Evolutionary conservation across 35 echinoderm and acorn worm genomes (phyloP), one percentile per base, ranked within the genome.

Genomic region (Nesometra sesokonis): DNA sequence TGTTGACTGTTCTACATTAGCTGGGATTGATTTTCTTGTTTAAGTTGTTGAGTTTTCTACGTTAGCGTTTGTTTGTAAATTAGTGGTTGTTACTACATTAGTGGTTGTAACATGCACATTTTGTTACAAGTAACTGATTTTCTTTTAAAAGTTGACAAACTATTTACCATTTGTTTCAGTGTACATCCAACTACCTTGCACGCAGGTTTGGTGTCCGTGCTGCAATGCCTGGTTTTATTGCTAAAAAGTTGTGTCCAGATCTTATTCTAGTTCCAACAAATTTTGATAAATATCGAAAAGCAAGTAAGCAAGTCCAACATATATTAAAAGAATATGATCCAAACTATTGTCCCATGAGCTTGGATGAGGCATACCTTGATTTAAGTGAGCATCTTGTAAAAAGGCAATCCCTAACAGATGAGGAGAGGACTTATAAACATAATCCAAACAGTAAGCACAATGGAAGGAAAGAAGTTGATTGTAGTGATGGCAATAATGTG

Each of bases 171-270:
- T 43, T n/a, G 4, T 87, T 67, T 32, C 85, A 94, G 96, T 92
- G 90, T 29, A 99, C 96, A 21, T 99, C 96, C 35, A 99, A 99
- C 78, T 99, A 99, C 82, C 86, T 89, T 29, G 96, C 96, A 0
- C 81, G 96, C 29, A 80, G 90, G 5, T 99, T 83, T 78, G 96
- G 96, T 13, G 96, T 99, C 27, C 33, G 96, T 38, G 96, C 96
- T 79, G 96, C 93, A n/a, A 99, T 99, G 96, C 96, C 96, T 38
- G 96, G 96, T 4, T 99, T 98, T 81, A 99, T 99, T 77, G 96
- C 57, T 13, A 90, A 90, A 88, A 99, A 99, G 37, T 86, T 99
- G 11, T 97, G 95, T 86, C 96, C 96, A 35, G 90, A 99, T 36
- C 82, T 99, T 7, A 84, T 94, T 23, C 84, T 99, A 30, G 86